Conservation (phyloP, 1,140 invertebrate genomes). For the Drosophila pseudoobscura region DNA sequence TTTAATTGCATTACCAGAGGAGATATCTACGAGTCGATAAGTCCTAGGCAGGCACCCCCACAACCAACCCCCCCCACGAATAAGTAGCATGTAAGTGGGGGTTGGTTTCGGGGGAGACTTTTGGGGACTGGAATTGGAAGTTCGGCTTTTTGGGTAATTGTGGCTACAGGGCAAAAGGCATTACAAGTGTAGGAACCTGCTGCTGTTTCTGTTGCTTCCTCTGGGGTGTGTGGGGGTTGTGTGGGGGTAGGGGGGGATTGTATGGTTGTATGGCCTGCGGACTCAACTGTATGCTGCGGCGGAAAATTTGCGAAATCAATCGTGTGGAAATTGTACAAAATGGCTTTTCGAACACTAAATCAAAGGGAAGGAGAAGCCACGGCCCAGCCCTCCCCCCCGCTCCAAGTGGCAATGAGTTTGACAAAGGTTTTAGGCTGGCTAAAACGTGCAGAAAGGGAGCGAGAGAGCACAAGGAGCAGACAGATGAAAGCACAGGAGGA, state of each 20-base stretch:
- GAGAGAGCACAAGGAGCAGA: neutral
- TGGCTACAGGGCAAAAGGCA: constrained; percentile 71
- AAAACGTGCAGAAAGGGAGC: neutral
- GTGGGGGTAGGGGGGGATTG: neutral
- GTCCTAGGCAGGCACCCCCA: constrained; percentile 33
- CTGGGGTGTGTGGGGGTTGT: neutral
- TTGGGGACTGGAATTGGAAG: constrained; percentile 50
- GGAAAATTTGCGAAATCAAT: constrained; percentile 80
- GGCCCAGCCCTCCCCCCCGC: neutral
- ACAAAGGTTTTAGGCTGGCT: constrained; percentile 26
- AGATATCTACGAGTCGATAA: constrained; percentile 63
- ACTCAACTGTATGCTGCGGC: constrained; percentile 59
- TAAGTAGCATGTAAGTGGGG: constrained; percentile 16
- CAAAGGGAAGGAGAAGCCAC: constrained; percentile 24
- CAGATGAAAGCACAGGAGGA: neutral
- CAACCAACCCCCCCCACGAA: constrained; percentile 4
- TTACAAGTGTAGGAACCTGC: constrained; percentile 67
- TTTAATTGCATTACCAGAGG: constrained; percentile 71
- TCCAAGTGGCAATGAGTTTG: constrained; percentile 32
- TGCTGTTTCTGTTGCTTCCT: neutral
- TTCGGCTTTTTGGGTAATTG: constrained; percentile 79
- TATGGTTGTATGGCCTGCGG: constrained; percentile 19
- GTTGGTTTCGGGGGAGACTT: constrained; percentile 22
- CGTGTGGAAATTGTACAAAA: constrained; percentile 80
- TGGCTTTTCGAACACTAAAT: constrained; percentile 75